Evolutionary conservation across 1,140 invertebrate genomes (phyloP), one percentile per base, ranked within the genome.

Genomic region (Ceratosolen fusciceps): DNA sequence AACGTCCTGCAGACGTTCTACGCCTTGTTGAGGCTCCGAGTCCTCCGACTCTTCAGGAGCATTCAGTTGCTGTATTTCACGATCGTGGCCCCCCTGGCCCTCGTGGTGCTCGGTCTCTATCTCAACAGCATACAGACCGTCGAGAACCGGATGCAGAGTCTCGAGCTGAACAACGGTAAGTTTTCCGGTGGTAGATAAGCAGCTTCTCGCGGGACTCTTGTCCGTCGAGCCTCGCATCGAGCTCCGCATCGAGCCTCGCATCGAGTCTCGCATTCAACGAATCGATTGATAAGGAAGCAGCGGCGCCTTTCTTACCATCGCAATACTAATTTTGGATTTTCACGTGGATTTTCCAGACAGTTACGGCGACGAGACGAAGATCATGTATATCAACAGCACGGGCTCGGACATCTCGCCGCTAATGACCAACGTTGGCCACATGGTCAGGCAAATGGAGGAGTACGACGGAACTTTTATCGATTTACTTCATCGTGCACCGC

Each of bases 31-130:
- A 86, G 87, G 84, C 79, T 93, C 43, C 84, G 92, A 79, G 81
- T 90, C 54, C 84, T 91, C 34, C 86, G 91, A 81, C 85, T 92
- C 67, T 84, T 90, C 76, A 85, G 92, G 73, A 92, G 90, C 82
- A 86, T 91, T 47, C 90, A 91, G 79, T 82, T 90, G 67, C 83
- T 91, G 34, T 92, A 90, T 84, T 92, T 91, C 81, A 92, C 90
- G 68, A 88, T 92, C 62, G 85, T 91, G 21, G 89, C 89, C 70
- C 92, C 91, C 8, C 90, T 94, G 83, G 90, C 93, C 39, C 92
- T 94, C 56, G 93, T 93, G 58, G 93, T 92, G 0, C 86, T 94
- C 10, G 94, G 94, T 29, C 90, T 95, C 9, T 94, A 94, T 83
- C 88, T 95, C 65, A 93, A 94, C 80, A 94, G 93, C 19, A 91